A percentile compares a stretch with the other conserved stretches of the same genome.
Evolutionary conservation across 2,888 invertebrate species (phyloP).

Genomic region (Lathronympha strigana): DNA sequence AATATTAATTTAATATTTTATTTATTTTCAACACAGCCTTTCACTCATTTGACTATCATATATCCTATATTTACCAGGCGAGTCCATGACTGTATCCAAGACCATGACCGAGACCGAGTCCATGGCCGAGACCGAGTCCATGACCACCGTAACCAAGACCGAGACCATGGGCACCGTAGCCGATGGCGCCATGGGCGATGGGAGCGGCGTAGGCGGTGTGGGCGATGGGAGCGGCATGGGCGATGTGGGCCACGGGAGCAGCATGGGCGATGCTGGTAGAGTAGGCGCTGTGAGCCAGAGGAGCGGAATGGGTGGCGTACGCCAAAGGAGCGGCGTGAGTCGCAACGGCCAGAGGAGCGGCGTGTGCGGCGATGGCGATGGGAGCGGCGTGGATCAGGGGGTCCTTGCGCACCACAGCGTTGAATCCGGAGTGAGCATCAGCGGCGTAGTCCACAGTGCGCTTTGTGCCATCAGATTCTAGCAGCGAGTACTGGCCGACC

Average conservation of each 20-base stretch:
- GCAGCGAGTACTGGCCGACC: constrained; percentile 63
- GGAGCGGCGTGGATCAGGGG: constrained; percentile 51
- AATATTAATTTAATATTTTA: too few relatives aligned
- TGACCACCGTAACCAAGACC: constrained; percentile 34
- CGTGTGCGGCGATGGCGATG: constrained; percentile 49
- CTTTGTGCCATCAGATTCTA: constrained; percentile 63
- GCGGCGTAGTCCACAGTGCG: constrained; percentile 66
- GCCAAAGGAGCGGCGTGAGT: constrained; percentile 49
- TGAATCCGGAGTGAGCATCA: constrained; percentile 65
- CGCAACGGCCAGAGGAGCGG: too few relatives aligned
- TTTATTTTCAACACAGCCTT: too few relatives aligned
- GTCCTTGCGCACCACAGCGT: constrained; percentile 63
- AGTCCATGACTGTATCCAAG: too few relatives aligned
- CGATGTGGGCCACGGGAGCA: constrained; percentile 46
- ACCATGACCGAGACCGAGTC: constrained; percentile 20
- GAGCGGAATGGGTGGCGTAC: constrained; percentile 35
- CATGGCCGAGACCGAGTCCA: too few relatives aligned
- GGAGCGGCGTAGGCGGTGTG: constrained; percentile 48
- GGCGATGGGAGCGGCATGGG: constrained; percentile 44
- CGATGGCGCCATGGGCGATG: constrained; percentile 20
- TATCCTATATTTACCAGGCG: too few relatives aligned
- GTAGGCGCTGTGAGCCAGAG: constrained; percentile 41
- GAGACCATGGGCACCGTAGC: constrained; percentile 7
- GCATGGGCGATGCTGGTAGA: constrained; percentile 44
- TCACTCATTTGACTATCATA: too few relatives aligned